Evolutionary conservation across 92 coral and sea anemone species (phyloP), one percentile per base, ranked within the genome.

Genomic region (Blastomussa wellsi): DNA sequence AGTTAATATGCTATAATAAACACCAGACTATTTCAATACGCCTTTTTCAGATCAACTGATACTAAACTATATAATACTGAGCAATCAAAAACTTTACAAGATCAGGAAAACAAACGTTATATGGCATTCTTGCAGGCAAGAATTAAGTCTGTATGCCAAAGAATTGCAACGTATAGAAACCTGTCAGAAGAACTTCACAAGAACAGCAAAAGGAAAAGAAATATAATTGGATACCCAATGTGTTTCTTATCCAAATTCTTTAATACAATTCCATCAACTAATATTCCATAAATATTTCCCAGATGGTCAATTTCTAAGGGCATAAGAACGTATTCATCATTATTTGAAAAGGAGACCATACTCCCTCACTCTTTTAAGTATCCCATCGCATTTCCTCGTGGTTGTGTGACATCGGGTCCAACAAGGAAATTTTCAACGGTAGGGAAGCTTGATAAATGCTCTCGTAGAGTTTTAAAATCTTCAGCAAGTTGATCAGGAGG

Each of bases 401-500:
- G 83, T 39, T 79, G 83, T 24, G 83, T 79, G n/a, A 79, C 57
- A 26, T 65, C 83, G 26, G 83, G 83, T 41, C 83, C 83, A 29
- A 79, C 83, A 31, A 79, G 83, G 11, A 79, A 41, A 42, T 47
- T 70, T 19, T 79, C 20, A 79, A 29, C 35, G n/a, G 38, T 64
- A 41, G 74, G 74, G 6, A 64, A 24, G 38, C 44, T 65, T 79
- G 74, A 42, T 41, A 79, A 76, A 17, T 31, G 69, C 12, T 29
- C 49, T 59, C 91, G 44, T n/a, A 95, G 93, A 26, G 82, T 90
- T 57, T 72, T 79, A 72, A 95, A 95, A 80, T 91, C 98, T 39
- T 90, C 66, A n/a, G 95, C 95, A 32, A 95, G 93, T 66, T 81
- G 88, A 67, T 88, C 79, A 22, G 97, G 84, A 13, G 92, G 20